Evolutionary conservation across 2,888 invertebrate species (phyloP).

Genomic region (Cataglyphis livida): DNA sequence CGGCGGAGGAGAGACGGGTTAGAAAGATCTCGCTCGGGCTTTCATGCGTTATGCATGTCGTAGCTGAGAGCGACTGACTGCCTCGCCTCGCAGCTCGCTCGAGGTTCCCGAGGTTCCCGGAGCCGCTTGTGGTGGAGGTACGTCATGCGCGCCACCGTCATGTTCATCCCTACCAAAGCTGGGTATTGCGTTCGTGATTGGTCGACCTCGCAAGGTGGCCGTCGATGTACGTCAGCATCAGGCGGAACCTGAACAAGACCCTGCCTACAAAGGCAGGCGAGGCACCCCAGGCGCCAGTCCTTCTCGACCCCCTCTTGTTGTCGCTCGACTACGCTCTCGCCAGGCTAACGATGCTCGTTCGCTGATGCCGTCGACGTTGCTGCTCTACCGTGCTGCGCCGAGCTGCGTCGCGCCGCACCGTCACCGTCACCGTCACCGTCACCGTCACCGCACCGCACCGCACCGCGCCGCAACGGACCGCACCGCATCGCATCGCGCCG

Average conservation of each 20-base stretch:
- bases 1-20: slow-evolving; percentile 65
- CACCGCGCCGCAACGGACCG: slow-evolving; percentile 26
- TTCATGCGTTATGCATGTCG: slow-evolving; percentile 89
- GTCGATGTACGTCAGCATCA: slow-evolving; percentile 84
- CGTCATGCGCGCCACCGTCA: slow-evolving; percentile 82
- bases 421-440: not conserved
- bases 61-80: slow-evolving; percentile 87
- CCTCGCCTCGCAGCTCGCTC: slow-evolving; percentile 84
- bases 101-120: slow-evolving; percentile 82
- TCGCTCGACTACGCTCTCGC: slow-evolving; percentile 52
- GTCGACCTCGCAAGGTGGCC: slow-evolving; percentile 83
- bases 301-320: slow-evolving; percentile 84
- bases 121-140: slow-evolving; percentile 73
- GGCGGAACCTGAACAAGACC: slow-evolving; percentile 79
- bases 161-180: slow-evolving; percentile 82
- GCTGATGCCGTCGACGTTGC: slow-evolving; percentile 25
- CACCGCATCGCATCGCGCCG: not conserved
- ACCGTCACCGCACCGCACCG: not conserved
- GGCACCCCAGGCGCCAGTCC: slow-evolving; percentile 78
- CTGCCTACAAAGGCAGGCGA: slow-evolving; percentile 79
- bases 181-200: slow-evolving; percentile 82
- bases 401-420: slow-evolving; percentile 21
- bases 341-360: slow-evolving; percentile 52
- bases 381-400: slow-evolving; percentile 19
- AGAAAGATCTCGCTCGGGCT: slow-evolving; percentile 81